These are phyloP conservation scores for Eudyptes chrysolophus DNA, from an alignment of 2,113 vertebrate genomes.

Conservation along the genomic window DNA sequence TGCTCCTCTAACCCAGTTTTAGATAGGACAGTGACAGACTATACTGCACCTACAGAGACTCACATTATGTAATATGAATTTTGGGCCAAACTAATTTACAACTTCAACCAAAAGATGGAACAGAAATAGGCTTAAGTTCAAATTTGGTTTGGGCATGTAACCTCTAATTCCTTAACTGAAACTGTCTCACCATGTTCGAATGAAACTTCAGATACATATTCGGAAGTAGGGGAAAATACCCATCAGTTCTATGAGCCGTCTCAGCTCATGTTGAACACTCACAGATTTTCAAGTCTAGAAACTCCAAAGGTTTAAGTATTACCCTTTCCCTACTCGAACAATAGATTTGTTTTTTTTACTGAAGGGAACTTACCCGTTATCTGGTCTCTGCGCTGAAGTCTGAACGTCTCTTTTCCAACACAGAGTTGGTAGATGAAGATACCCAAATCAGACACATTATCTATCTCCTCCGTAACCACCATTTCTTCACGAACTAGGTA, in stretches of 20 bases:
- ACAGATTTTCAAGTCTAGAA: neutral
- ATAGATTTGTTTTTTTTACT: rapidly evolving
- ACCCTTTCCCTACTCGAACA: neutral
- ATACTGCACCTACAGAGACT: neutral
- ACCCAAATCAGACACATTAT: slow-evolving; percentile 86
- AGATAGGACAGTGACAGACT: neutral
- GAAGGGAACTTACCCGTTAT: slow-evolving; percentile 71
- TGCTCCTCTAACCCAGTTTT: neutral
- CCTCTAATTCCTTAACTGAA: neutral
- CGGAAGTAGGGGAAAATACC: neutral
- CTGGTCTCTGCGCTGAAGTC: slow-evolving; percentile 84
- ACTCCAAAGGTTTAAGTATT: neutral
- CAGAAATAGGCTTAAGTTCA: neutral
- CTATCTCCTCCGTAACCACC: slow-evolving; percentile 89
- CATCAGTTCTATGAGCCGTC: neutral
- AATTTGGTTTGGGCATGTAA: neutral
- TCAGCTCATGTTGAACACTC: neutral
- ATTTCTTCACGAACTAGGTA: slow-evolving; percentile 92
- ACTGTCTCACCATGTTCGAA: neutral
- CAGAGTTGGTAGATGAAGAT: slow-evolving; percentile 92
- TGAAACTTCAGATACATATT: neutral
- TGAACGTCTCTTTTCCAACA: slow-evolving; percentile 88
- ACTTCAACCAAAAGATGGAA: neutral
- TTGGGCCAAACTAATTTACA: neutral
- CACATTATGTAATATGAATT: neutral